phyloP scores from a whole-genome alignment of 1,140 invertebrate species.

The Calliphora vicina region DNA sequence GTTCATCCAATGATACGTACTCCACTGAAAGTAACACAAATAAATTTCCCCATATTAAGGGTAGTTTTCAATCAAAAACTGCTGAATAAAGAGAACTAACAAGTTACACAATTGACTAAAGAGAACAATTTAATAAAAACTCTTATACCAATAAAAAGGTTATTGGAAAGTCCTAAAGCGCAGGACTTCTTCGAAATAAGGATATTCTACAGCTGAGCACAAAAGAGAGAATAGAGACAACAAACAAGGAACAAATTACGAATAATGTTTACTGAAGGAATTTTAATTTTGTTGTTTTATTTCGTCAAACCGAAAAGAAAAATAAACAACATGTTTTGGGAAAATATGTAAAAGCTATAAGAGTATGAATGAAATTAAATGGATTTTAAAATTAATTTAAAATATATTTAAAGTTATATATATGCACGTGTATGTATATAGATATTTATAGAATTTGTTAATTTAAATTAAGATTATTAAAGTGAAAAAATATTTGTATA shows the following conservation, averaged over 20 bases:
- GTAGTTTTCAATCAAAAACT: not conserved
- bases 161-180: conserved; percentile 3
- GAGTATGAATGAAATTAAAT: not conserved
- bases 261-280: conserved; percentile 6
- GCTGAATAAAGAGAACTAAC: conserved; percentile 25
- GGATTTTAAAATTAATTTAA: not conserved
- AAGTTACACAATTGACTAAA: not conserved
- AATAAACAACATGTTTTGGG: not conserved
- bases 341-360: not conserved
- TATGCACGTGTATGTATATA: no score
- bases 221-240: not conserved
- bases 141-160: not conserved
- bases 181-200: not conserved
- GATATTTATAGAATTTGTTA: no score
- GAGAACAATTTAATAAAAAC: not conserved
- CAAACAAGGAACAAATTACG: not conserved
- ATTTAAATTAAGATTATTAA: no score
- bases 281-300: not conserved
- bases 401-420: no score
- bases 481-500: no score
- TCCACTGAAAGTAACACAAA: no score
- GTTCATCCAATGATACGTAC: no score
- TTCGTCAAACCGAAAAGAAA: not conserved
- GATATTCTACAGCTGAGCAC: not conserved
- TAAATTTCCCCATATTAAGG: conserved; percentile 14